Conservation (phyloP, 2,888 invertebrate species). For the Punctoribates punctum region DNA sequence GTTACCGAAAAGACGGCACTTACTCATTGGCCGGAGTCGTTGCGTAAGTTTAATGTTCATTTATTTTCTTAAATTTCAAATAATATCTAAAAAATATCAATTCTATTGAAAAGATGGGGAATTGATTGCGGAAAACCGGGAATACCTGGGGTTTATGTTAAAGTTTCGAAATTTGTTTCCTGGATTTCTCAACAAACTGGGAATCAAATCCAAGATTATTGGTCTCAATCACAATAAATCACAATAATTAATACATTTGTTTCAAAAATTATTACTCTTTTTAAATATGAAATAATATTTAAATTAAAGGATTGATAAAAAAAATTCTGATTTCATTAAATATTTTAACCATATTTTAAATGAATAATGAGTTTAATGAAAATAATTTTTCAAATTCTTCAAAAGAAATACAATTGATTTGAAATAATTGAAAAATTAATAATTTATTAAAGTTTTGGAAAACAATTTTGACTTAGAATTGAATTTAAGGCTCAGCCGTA, state of each 20-base stretch:
- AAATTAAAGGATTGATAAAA: too few species aligned
- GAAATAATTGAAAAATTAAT: too few species aligned
- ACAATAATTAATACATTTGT: too few species aligned
- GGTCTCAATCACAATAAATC: constrained; percentile 38
- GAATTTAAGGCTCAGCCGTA: neutral
- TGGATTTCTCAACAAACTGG: constrained; percentile 48
- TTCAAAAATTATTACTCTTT: neutral
- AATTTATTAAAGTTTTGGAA: neutral
- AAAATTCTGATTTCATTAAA: too few species aligned
- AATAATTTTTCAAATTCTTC: too few species aligned
- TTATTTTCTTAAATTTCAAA: too few species aligned
- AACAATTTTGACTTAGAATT: constrained; percentile 9
- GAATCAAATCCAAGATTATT: constrained; percentile 41
- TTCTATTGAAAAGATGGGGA: constrained; percentile 52
- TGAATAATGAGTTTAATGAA: too few species aligned
- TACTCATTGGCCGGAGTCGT: constrained; percentile 50
- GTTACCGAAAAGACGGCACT: constrained; percentile 49
- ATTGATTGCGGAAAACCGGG: constrained; percentile 52
- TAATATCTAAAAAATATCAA: too few species aligned
- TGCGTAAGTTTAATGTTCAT: constrained; percentile 12
- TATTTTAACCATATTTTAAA: too few species aligned
- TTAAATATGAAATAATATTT: too few species aligned
- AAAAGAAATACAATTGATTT: neutral
- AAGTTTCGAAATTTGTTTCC: constrained; percentile 50
- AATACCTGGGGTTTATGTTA: constrained; percentile 53